Conservation (phyloP, 2,113 vertebrate genomes). For the Cyprinus carpio region DNA sequence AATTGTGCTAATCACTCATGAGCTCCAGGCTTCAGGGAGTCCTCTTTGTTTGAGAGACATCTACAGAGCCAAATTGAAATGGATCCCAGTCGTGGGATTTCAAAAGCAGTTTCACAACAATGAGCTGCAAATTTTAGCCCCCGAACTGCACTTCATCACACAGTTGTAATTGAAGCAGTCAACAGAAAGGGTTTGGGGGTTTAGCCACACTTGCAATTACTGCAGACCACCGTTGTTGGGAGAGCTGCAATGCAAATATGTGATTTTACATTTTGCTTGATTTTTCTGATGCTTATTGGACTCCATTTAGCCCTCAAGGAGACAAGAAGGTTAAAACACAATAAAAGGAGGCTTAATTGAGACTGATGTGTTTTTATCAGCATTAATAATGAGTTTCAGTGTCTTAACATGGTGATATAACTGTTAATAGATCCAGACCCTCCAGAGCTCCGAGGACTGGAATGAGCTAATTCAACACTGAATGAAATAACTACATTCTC, state of each 20-base stretch:
- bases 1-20: conserved; percentile 59
- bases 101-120: conserved; percentile 58
- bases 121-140: conserved; percentile 41
- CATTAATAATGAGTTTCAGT: conserved; percentile 13
- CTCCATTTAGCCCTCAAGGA: conserved; percentile 16
- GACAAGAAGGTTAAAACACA: conserved; percentile 21
- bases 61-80: conserved; percentile 50
- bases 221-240: conserved; percentile 20
- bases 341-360: conserved; percentile 28
- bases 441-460: conserved; percentile 2
- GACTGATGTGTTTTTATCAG: conserved; percentile 15
- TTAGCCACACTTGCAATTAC: conserved; percentile 21
- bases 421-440: conserved; percentile 21
- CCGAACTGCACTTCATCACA: conserved; percentile 53
- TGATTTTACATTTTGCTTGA: conserved; percentile 16
- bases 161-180: conserved; percentile 54
- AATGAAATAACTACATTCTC: conserved; percentile 19
- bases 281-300: background rate
- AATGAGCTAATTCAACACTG: conserved; percentile 35
- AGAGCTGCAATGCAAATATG: conserved; percentile 23
- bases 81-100: conserved; percentile 48
- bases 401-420: conserved; percentile 19
- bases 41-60: conserved; percentile 52
- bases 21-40: conserved; percentile 44
- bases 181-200: conserved; percentile 33